A percentile compares a stretch with the other conserved stretches of the same genome.
These are phyloP conservation scores for Phylloscopus whistleri DNA, from an alignment of 2,113 vertebrate genomes.

Conservation along the genomic window DNA sequence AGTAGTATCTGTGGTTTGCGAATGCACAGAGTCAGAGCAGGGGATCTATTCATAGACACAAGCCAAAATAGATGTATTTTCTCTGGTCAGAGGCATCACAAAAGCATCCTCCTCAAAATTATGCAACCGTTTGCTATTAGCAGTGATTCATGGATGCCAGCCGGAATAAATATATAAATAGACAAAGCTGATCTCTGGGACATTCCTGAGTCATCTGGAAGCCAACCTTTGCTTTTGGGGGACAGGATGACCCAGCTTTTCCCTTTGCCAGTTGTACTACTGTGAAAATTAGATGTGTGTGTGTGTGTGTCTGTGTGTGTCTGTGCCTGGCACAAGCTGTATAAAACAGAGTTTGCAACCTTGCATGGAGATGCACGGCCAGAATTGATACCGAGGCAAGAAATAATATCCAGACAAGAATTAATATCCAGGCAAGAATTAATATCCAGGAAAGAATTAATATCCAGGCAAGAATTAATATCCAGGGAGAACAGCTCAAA, in stretches of 20 bases:
- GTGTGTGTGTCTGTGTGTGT: not conserved
- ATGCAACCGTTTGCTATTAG: conserved; percentile 27
- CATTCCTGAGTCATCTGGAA: conserved; percentile 30
- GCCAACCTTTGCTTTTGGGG: not conserved
- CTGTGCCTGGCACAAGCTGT: not conserved
- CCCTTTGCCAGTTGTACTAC: not conserved
- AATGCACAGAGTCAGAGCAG: not conserved
- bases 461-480: not conserved
- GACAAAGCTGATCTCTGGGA: conserved; percentile 22
- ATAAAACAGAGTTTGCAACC: not conserved
- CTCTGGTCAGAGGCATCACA: conserved; percentile 25
- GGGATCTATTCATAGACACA: not conserved
- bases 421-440: not conserved
- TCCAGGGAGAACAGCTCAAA: not conserved
- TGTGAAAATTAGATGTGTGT: not conserved
- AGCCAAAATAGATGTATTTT: conserved; percentile 30
- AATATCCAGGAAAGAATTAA: not conserved
- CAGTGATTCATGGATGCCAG: not conserved
- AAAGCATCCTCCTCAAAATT: conserved; percentile 31
- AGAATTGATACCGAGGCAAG: not conserved
- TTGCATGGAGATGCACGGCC: not conserved
- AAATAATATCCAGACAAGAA: not conserved
- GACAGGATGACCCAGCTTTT: not conserved
- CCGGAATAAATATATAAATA: conserved; percentile 26
- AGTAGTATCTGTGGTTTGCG: conserved; percentile 11